Percentiles rank a stretch among this genome's conserved stretches.
Conservation (phyloP, 2,113 vertebrate species). For the Aegithalos caudatus region DNA sequence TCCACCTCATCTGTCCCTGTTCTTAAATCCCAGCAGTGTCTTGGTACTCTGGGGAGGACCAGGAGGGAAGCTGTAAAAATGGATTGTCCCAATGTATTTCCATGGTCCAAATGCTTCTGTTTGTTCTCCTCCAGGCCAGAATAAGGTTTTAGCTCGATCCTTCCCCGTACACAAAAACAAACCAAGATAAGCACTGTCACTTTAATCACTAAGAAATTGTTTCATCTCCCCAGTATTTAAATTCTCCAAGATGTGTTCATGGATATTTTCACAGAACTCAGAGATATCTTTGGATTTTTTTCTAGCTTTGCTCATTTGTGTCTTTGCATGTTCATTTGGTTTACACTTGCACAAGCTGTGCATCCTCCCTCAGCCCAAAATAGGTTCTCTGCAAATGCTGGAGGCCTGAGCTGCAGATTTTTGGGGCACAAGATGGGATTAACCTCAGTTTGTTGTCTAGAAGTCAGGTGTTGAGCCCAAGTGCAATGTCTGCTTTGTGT, state of each 20-base stretch:
- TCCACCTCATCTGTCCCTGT: not conserved
- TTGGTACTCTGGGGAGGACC: not conserved
- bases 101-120: not conserved
- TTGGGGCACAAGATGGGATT: not conserved
- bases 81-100: not conserved
- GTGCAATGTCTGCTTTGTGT: not conserved
- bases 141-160: not conserved
- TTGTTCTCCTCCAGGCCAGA: not conserved
- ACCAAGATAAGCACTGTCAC: not conserved
- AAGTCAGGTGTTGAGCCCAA: not conserved
- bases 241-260: not conserved
- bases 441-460: not conserved
- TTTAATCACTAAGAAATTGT: not conserved
- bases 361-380: not conserved
- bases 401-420: not conserved
- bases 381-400: not conserved
- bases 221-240: not conserved
- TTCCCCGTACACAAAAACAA: not conserved
- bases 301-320: not conserved
- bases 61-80: not conserved
- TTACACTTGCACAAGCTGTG: not conserved
- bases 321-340: not conserved
- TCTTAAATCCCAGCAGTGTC: not conserved
- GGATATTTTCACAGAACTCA: not conserved
- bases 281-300: not conserved